Conservation (phyloP, 2,113 vertebrate genomes). For the Scalopus aquaticus region DNA sequence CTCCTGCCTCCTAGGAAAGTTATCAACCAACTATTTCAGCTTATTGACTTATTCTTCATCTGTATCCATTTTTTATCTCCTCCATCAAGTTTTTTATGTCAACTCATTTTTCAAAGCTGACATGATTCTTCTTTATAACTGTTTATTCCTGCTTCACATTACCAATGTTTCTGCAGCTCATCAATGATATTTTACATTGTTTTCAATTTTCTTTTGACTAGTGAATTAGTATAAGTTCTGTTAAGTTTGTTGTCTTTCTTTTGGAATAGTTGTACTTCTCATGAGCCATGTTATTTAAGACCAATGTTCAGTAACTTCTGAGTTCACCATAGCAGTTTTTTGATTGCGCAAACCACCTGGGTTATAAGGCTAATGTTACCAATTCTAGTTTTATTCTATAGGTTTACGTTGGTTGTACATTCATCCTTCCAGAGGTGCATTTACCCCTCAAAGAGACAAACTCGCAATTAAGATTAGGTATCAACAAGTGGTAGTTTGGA, state of each 20-base stretch:
- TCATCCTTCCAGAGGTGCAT: slow-evolving; percentile 6
- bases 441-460: background rate
- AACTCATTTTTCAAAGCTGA: slow-evolving; percentile 13
- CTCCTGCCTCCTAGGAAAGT: background rate
- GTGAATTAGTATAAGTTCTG: background rate
- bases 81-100: background rate
- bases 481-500: background rate
- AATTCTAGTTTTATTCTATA: background rate
- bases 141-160: background rate
- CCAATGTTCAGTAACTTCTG: background rate
- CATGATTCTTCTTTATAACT: background rate
- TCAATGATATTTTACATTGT: background rate
- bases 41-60: slow-evolving; percentile 16
- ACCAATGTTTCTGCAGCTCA: background rate
- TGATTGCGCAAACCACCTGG: background rate
- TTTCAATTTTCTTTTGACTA: background rate
- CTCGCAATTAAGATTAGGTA: slow-evolving; percentile 3
- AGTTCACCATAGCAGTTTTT: background rate
- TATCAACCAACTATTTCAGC: background rate
- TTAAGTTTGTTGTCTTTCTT: background rate
- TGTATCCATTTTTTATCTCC: background rate
- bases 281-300: background rate
- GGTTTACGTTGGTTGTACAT: background rate
- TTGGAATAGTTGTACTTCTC: background rate
- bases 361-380: slow-evolving; percentile 11